Evolutionary conservation across 1,140 invertebrate genomes (phyloP).

Genomic region (Trinorchestia longiramus): DNA sequence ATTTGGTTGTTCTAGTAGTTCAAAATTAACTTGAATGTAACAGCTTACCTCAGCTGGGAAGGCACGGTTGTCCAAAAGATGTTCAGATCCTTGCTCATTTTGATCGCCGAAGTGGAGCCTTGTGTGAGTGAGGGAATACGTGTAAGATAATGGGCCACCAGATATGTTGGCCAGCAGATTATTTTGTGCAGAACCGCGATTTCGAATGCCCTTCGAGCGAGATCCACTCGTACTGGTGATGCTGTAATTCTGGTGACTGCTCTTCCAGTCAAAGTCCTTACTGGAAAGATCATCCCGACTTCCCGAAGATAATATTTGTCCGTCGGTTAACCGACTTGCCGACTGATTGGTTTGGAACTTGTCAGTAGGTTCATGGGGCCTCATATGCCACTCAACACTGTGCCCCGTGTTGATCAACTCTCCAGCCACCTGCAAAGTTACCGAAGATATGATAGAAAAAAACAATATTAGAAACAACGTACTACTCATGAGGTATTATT

Average conservation of each 20-base stretch:
- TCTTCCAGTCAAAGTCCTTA: constrained; percentile 22
- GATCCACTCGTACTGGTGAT: neutral
- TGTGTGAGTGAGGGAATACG: constrained; percentile 48
- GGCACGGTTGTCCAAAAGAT: constrained; percentile 39
- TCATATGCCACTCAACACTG: constrained; percentile 57
- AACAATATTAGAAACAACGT: neutral
- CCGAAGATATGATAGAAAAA: neutral
- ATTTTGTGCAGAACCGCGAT: constrained; percentile 14
- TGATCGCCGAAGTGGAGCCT: constrained; percentile 56
- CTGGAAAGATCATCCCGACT: constrained; percentile 1
- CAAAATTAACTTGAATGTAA: neutral
- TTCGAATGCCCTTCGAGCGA: neutral
- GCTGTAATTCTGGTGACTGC: constrained; percentile 7
- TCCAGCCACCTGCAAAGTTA: constrained; percentile 32
- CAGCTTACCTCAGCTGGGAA: constrained; percentile 57
- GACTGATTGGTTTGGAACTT: neutral
- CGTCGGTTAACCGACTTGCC: neutral
- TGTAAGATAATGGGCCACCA: constrained; percentile 57
- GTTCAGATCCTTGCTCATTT: constrained; percentile 56
- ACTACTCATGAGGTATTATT: neutral
- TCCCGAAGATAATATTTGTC: neutral
- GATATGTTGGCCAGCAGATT: constrained; percentile 37
- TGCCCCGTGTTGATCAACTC: constrained; percentile 56
- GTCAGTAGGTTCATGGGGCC: neutral
- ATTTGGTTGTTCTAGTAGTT: neutral